Conservation (phyloP, 2,113 vertebrate species). For the Haplochromis burtoni region DNA sequence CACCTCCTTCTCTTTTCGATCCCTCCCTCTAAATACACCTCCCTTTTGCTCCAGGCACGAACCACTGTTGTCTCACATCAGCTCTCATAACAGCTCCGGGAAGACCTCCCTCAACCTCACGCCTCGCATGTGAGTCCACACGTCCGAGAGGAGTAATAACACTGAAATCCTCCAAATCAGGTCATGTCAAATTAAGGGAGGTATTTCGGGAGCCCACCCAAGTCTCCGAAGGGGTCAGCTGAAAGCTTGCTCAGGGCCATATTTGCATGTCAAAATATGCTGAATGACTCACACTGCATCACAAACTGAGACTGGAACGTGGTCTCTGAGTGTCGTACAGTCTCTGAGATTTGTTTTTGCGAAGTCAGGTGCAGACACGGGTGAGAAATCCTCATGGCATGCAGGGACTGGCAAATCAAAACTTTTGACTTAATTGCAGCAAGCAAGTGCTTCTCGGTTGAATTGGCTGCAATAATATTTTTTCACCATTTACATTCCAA, state of each 20-base stretch:
- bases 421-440: constrained; percentile 26
- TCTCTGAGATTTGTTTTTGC: neutral
- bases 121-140: constrained; percentile 59
- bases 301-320: neutral
- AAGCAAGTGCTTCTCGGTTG: constrained; percentile 32
- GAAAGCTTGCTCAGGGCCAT: constrained; percentile 31
- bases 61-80: constrained; percentile 50
- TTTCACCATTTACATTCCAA: constrained; percentile 18
- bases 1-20: neutral
- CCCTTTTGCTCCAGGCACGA: constrained; percentile 28
- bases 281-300: constrained; percentile 26
- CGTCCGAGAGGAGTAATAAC: constrained; percentile 54
- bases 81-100: constrained; percentile 46
- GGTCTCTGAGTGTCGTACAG: neutral
- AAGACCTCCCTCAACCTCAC: constrained; percentile 59
- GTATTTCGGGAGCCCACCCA: constrained; percentile 63
- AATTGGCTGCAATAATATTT: constrained; percentile 39
- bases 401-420: constrained; percentile 26
- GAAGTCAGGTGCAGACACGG: constrained; percentile 19
- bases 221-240: constrained; percentile 41
- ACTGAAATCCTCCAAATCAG: constrained; percentile 65
- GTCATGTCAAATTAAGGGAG: constrained; percentile 64
- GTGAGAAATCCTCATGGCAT: constrained; percentile 12
- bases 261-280: constrained; percentile 62
- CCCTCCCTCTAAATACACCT: neutral